Evolutionary conservation across 2,113 vertebrate genomes (phyloP).

Genomic region (Myrmophylax atrothorax): DNA sequence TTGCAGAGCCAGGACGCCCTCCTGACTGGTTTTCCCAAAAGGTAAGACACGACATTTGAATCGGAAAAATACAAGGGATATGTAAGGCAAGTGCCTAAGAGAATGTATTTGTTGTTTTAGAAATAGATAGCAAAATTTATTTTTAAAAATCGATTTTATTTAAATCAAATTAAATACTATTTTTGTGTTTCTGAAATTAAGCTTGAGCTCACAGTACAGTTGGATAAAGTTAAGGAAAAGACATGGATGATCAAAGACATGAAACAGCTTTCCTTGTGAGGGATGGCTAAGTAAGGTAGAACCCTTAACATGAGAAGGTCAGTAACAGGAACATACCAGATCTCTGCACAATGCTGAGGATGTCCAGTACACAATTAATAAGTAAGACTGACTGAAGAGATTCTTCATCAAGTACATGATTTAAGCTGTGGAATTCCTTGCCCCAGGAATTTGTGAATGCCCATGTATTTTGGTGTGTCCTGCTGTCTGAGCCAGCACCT

Average conservation of each 20-base stretch:
- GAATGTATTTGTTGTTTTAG: background rate
- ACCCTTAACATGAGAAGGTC: background rate
- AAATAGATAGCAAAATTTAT: background rate
- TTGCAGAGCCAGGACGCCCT: constrained; percentile 93
- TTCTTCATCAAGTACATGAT: background rate
- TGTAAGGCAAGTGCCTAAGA: background rate
- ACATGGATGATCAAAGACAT: background rate
- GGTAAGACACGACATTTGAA: constrained; percentile 69
- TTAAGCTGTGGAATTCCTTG: background rate
- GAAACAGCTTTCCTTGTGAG: background rate
- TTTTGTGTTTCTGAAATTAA: background rate
- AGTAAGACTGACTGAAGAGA: background rate
- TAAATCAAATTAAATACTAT: background rate
- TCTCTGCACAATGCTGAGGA: background rate
- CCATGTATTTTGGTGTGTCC: background rate
- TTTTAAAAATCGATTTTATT: background rate
- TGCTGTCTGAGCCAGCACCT: background rate
- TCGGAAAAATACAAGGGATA: background rate
- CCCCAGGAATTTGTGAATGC: background rate
- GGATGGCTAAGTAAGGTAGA: background rate
- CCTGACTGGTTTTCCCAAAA: constrained; percentile 99
- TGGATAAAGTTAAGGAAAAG: background rate
- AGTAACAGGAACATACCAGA: background rate
- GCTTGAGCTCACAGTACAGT: background rate
- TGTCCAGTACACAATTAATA: background rate